Percentiles rank a stretch among this genome's conserved stretches.
phyloP scores from a whole-genome alignment of 1,140 invertebrate species.

The Caenorhabditis brenneri region DNA sequence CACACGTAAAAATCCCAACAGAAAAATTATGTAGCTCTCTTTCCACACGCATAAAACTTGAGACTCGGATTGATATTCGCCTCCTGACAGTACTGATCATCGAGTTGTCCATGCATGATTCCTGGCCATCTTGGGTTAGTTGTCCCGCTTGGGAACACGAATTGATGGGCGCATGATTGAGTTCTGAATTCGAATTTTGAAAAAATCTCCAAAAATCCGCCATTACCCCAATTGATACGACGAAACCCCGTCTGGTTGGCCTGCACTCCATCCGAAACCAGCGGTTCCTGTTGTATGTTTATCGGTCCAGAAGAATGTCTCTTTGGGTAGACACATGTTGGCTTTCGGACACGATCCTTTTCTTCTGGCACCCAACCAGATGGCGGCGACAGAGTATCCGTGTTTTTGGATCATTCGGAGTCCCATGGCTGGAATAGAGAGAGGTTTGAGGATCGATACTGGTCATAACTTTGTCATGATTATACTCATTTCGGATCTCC shows the following conservation, averaged over 20 bases:
- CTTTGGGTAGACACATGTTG: neutral
- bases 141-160: neutral
- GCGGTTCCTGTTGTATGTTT: neutral
- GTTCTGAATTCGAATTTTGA: neutral
- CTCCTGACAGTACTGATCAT: slow-evolving; percentile 2
- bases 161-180: neutral
- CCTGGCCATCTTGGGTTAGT: slow-evolving; percentile 1
- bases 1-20: neutral
- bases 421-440: neutral
- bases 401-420: neutral
- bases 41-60: neutral
- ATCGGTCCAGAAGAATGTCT: slow-evolving; percentile 20
- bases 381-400: neutral
- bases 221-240: neutral
- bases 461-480: too few relatives aligned
- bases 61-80: neutral
- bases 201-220: neutral
- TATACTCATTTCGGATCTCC: too few relatives aligned
- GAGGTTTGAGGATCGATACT: neutral
- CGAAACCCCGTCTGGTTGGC: neutral
- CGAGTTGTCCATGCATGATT: neutral
- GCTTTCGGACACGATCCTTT: neutral
- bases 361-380: slow-evolving; percentile 13
- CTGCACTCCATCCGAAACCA: neutral
- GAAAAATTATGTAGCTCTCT: too few relatives aligned